Evolutionary conservation across 2,888 invertebrate species (phyloP).

Genomic region (Toxonevra muliebris): DNA sequence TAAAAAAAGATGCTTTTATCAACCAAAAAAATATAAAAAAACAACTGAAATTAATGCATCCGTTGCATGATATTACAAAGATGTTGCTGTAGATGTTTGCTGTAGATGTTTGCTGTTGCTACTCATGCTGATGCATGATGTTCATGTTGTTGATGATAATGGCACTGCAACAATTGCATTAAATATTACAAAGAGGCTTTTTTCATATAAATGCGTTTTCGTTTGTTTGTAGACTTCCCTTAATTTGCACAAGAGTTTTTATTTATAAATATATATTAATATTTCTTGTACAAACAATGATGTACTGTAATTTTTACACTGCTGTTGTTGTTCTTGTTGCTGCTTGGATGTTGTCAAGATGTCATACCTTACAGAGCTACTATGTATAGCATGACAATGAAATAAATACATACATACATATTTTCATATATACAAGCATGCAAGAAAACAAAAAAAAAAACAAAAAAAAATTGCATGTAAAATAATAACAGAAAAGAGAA

Average conservation of each 20-base stretch:
- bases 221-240: neutral
- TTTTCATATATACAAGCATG: neutral
- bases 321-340: neutral
- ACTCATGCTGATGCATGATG: neutral
- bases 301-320: neutral
- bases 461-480: neutral
- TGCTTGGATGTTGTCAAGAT: neutral
- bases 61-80: neutral
- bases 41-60: neutral
- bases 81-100: neutral
- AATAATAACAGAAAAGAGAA: neutral
- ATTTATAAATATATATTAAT: neutral
- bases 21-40: neutral
- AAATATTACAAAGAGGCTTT: neutral
- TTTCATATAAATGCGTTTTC: neutral
- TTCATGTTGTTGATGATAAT: neutral
- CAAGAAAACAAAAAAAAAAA: neutral
- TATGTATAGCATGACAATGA: too few relatives aligned
- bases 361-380: too few relatives aligned
- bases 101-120: neutral
- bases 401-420: neutral
- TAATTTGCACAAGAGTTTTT: neutral
- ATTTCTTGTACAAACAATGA: too few relatives aligned
- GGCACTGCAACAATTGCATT: neutral
- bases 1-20: neutral